Conservation (phyloP, 2,888 invertebrate genomes). For the Cecidostiba fungosa region DNA sequence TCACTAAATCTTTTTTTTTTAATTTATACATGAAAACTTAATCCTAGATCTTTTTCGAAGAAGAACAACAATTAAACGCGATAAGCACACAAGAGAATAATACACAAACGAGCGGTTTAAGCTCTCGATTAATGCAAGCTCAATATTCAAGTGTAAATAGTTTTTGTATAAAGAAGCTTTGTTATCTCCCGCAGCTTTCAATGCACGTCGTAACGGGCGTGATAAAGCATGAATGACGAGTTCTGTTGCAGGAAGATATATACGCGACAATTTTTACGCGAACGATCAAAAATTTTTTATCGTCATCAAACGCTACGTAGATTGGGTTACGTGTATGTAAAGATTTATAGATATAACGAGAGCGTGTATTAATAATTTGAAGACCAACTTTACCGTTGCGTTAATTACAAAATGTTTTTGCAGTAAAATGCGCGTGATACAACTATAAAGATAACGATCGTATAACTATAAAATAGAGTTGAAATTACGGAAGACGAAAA, state of each 20-base stretch:
- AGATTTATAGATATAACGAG: background rate
- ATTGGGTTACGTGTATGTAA: slow-evolving; percentile 15
- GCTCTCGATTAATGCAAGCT: background rate
- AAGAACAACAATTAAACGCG: background rate
- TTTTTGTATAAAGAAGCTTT: background rate
- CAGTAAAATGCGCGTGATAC: background rate
- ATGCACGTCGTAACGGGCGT: background rate
- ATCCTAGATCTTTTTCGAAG: background rate
- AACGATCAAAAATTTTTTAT: background rate
- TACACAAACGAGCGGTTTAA: background rate
- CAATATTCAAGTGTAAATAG: background rate
- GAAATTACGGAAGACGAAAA: background rate
- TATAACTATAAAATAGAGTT: background rate
- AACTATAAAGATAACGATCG: background rate
- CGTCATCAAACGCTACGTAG: background rate
- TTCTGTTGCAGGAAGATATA: background rate
- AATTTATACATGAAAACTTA: background rate
- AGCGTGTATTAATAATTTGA: background rate
- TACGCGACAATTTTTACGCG: slow-evolving; percentile 27
- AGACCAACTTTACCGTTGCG: background rate
- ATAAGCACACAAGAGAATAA: background rate
- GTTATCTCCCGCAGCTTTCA: background rate
- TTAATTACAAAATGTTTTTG: background rate
- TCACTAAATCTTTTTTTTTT: no score
- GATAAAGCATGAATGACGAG: slow-evolving; percentile 7